These are phyloP conservation scores for Sinhomidia bicolor DNA, from an alignment of 2,888 invertebrate genomes.

Conservation along the genomic window DNA sequence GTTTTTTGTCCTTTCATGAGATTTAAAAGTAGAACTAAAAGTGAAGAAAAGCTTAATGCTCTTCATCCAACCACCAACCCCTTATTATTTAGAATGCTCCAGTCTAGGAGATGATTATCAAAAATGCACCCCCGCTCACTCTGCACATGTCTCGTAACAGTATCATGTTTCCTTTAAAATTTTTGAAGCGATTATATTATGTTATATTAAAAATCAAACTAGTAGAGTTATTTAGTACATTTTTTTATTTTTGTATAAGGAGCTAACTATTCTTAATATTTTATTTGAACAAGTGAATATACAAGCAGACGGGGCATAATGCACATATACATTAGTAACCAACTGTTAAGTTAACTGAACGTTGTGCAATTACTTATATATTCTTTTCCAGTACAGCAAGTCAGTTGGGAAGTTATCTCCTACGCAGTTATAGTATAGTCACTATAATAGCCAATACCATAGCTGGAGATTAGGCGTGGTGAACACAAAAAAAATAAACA, in stretches of 20 bases:
- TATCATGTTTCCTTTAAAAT: constrained; percentile 32
- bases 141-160: background rate
- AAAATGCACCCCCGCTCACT: constrained; percentile 44
- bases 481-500: constrained; percentile 40
- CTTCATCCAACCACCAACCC: background rate
- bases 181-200: background rate
- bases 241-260: too few species aligned
- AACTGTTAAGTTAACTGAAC: too few species aligned
- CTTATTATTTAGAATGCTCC: background rate
- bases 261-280: too few species aligned
- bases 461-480: constrained; percentile 65
- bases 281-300: too few species aligned
- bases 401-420: background rate
- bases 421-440: background rate
- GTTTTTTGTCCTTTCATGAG: background rate
- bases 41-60: background rate
- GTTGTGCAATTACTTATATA: too few species aligned
- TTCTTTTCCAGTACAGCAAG: background rate
- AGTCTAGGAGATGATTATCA: constrained; percentile 52
- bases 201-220: too few species aligned
- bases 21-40: too few species aligned
- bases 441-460: background rate
- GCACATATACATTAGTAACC: too few species aligned
- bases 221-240: too few species aligned
- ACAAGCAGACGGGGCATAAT: too few species aligned